Conservation (phyloP, 2,888 invertebrate species). For the Trichogramma dendrolimi region DNA sequence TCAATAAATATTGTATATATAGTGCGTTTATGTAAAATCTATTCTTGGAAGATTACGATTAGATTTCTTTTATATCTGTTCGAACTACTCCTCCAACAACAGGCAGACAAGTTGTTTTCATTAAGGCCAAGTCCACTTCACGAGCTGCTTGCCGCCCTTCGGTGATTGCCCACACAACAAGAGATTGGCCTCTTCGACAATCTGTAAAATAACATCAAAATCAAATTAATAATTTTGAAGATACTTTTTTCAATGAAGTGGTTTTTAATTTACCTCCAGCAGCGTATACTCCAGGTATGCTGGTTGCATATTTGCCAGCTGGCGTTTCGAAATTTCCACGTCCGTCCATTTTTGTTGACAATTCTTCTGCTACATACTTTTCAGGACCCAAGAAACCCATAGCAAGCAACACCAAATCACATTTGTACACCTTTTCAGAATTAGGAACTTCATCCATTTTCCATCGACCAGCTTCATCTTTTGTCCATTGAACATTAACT, state of each 20-base stretch:
- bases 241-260: constrained; percentile 4
- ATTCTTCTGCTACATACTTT: constrained; percentile 78
- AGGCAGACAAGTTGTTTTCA: constrained; percentile 77
- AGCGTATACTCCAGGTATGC: constrained; percentile 81
- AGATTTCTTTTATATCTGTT: constrained; percentile 34
- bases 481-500: constrained; percentile 89
- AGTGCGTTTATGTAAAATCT: constrained; percentile 27
- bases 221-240: neutral
- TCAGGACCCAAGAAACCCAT: constrained; percentile 99
- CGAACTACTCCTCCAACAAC: constrained; percentile 80
- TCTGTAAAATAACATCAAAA: constrained; percentile 57
- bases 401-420: constrained; percentile 89
- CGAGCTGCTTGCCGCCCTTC: constrained; percentile 98
- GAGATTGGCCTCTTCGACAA: constrained; percentile 96
- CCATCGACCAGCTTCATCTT: constrained; percentile 88
- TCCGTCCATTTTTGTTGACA: constrained; percentile 75
- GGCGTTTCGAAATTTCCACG: constrained; percentile 88
- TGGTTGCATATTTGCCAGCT: constrained; percentile 72
- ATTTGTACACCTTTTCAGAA: constrained; percentile 73
- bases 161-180: constrained; percentile 97
- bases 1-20: constrained; percentile 16
- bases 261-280: constrained; percentile 74
- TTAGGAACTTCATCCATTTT: constrained; percentile 84
- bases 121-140: constrained; percentile 82
- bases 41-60: constrained; percentile 23